Percentiles rank a stretch among this genome's conserved stretches.
Evolutionary conservation across 2,113 vertebrate genomes (phyloP).

Genomic region (Cyphomyrus plagiostoma): DNA sequence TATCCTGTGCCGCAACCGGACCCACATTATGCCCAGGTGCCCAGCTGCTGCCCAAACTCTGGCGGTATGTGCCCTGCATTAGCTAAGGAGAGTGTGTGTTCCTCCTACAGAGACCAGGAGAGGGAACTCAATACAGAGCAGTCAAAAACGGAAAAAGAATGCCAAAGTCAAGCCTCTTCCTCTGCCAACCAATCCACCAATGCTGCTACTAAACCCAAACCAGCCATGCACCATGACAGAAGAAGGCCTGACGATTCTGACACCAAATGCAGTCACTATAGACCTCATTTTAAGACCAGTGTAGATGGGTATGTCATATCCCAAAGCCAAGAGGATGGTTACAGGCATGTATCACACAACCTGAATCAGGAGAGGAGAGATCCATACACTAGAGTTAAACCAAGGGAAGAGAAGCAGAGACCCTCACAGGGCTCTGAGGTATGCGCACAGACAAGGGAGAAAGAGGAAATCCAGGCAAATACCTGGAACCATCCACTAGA

Average conservation of each 20-base stretch:
- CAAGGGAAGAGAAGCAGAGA: conserved; percentile 42
- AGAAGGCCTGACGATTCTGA: conserved; percentile 52
- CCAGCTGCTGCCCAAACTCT: conserved; percentile 51
- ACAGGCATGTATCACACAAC: conserved; percentile 13
- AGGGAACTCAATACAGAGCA: conserved; percentile 19
- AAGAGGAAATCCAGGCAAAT: conserved; percentile 30
- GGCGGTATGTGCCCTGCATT: conserved; percentile 67
- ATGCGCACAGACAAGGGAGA: conserved; percentile 47
- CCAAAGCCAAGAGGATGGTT: conserved; percentile 35
- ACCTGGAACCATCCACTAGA: conserved; percentile 44
- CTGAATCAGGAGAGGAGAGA: conserved; percentile 44
- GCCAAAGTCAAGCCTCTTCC: conserved; percentile 58
- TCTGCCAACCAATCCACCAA: conserved; percentile 33
- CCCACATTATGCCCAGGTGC: conserved; percentile 77
- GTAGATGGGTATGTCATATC: conserved; percentile 36
- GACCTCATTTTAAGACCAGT: conserved; percentile 36
- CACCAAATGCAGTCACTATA: conserved; percentile 47
- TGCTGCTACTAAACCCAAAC: conserved; percentile 51
- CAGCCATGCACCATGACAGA: conserved; percentile 28
- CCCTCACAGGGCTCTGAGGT: conserved; percentile 42
- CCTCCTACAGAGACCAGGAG: conserved; percentile 24
- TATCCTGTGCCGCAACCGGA: conserved; percentile 77
- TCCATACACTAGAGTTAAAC: conserved; percentile 37
- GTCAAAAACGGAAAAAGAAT: conserved; percentile 64
- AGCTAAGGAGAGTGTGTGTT: conserved; percentile 70